These are phyloP conservation scores for Sesamia inferens DNA, from an alignment of 2,888 invertebrate genomes.

Conservation along the genomic window DNA sequence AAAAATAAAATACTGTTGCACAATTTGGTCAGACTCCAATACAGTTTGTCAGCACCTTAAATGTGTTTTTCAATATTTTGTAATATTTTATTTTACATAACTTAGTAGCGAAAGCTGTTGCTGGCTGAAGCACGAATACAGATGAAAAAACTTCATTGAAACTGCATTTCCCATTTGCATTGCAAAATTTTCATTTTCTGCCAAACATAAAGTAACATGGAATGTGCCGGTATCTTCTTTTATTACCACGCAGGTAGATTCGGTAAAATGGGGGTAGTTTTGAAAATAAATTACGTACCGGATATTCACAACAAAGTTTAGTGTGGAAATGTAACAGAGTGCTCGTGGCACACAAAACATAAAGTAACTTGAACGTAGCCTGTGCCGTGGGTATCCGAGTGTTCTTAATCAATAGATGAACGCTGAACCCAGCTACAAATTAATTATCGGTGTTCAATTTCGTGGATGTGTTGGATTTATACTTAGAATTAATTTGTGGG, in stretches of 20 bases:
- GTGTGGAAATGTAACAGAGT: conserved; percentile 62
- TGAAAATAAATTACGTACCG: conserved; percentile 59
- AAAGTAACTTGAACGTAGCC: conserved; percentile 67
- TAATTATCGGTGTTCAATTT: conserved; percentile 48
- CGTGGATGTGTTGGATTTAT: conserved; percentile 12
- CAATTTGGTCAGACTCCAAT: background rate
- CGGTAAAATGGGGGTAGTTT: conserved; percentile 39
- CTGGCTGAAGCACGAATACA: conserved; percentile 45
- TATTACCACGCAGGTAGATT: conserved; percentile 54
- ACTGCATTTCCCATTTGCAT: conserved; percentile 54
- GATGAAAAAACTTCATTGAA: conserved; percentile 56
- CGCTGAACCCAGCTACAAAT: conserved; percentile 37
- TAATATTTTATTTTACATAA: background rate
- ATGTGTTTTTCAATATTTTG: conserved; percentile 22
- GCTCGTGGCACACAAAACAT: conserved; percentile 56
- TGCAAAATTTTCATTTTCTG: conserved; percentile 56
- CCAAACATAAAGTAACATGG: conserved; percentile 50
- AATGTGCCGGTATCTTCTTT: conserved; percentile 59
- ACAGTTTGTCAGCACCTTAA: background rate
- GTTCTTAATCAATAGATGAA: conserved; percentile 53
- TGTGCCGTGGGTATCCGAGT: conserved; percentile 31
- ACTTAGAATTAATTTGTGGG: conserved; percentile 7
- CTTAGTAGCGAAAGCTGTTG: conserved; percentile 26
- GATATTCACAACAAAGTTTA: conserved; percentile 70
- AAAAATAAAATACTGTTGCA: too few species aligned